phyloP scores from a whole-genome alignment of 2,797 vertebrate genomes.

The Pygocentrus nattereri region DNA sequence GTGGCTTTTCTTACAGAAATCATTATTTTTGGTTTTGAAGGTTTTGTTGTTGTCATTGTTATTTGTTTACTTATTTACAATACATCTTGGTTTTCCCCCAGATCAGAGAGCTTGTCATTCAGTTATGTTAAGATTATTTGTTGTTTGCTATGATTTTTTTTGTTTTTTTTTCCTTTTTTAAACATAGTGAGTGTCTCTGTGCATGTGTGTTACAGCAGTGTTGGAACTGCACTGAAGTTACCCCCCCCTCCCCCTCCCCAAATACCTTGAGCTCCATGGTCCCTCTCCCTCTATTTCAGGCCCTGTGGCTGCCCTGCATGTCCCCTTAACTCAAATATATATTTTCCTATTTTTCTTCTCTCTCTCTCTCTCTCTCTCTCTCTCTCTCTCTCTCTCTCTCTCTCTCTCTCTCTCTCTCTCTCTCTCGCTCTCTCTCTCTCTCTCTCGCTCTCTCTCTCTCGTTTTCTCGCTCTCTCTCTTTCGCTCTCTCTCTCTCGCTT shows the following conservation, averaged over 20 bases:
- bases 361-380: slow-evolving; percentile 32
- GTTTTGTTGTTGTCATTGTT: background rate
- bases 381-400: slow-evolving; percentile 31
- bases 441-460: slow-evolving; percentile 43
- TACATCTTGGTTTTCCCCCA: background rate
- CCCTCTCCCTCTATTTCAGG: slow-evolving; percentile 47
- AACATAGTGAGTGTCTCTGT: background rate
- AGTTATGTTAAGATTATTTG: slow-evolving; percentile 5
- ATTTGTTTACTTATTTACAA: background rate
- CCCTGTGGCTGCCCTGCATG: slow-evolving; percentile 18
- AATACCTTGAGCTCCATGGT: slow-evolving; percentile 41
- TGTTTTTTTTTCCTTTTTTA: no score
- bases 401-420: slow-evolving; percentile 42
- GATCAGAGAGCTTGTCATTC: background rate
- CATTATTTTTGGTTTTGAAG: background rate
- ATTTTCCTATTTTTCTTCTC: slow-evolving; percentile 24
- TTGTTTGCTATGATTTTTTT: slow-evolving; percentile 11
- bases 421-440: slow-evolving; percentile 28
- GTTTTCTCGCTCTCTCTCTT: no score
- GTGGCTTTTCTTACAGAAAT: background rate
- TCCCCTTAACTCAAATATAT: slow-evolving; percentile 37
- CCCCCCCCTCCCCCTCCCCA: background rate
- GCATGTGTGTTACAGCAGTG: background rate
- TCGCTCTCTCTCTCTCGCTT: slow-evolving; percentile 48
- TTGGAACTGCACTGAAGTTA: background rate